phyloP scores from a whole-genome alignment of 2,797 vertebrate genomes.

The Vespertilio murinus region DNA sequence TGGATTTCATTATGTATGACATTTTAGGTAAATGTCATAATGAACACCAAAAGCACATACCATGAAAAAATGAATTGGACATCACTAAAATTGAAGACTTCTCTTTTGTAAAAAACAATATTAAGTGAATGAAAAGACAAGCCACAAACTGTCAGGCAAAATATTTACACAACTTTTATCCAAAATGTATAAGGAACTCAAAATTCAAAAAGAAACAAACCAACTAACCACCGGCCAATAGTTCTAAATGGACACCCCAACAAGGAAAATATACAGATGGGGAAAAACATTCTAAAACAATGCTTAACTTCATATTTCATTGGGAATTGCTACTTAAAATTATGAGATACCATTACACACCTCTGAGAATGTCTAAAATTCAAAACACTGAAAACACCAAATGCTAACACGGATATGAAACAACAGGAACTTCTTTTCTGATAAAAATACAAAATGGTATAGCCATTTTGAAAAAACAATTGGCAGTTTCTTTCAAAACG shows the following conservation, averaged over 20 bases:
- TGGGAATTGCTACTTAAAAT: neutral
- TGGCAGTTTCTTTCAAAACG: neutral
- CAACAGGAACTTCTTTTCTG: neutral
- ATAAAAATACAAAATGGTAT: neutral
- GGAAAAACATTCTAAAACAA: neutral
- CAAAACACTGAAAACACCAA: neutral
- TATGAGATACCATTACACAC: neutral
- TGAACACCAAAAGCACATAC: neutral
- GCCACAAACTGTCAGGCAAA: neutral
- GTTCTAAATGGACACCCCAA: neutral
- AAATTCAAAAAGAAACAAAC: neutral
- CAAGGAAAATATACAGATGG: neutral
- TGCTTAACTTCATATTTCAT: neutral
- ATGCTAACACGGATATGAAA: too few relatives aligned
- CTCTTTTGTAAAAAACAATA: neutral
- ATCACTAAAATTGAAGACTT: neutral
- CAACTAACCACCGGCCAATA: neutral
- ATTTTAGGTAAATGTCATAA: neutral
- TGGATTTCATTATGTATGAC: neutral
- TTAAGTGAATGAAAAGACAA: neutral
- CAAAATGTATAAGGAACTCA: neutral
- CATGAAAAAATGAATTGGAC: neutral
- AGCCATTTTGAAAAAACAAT: neutral
- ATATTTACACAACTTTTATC: neutral
- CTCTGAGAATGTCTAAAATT: neutral